Base-by-base conservation (phyloP, 2,113 vertebrate species). In the Platichthys flesus region DNA sequence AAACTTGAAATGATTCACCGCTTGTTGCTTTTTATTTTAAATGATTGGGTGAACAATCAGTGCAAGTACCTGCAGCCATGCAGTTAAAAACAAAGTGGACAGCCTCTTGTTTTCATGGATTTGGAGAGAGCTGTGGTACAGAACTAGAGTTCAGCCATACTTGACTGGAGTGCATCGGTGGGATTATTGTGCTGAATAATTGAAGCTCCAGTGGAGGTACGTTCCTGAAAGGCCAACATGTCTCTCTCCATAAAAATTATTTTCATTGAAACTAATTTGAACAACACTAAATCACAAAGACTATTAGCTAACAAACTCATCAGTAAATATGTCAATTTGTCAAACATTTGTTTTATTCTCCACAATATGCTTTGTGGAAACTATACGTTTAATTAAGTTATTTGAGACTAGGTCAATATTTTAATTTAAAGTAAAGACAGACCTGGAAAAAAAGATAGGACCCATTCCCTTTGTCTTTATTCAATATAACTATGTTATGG, bases 1-100 rank as follows among this genome's bases (percentile, higher is more conserved):
- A 42, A 76, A 71, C 62, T 84, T 68, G 66, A 87, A 83, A 82
- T 82, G 69, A 85, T 79, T 87, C 76, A 86, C 83, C 85, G 80
- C 67, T 70, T 82, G 76, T 64, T 61, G 83, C 69, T 69, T 80
- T 86, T 80, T 71, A 86, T 84, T 82, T 59, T 26, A 80, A 85
- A 85, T 76, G 63, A 80, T 60, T 66, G 68, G 67, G 55, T 68
- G 83, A 73, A 62, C 70, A 84, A 84, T 86, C 73, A 66, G 40
- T 21, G 45, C 42, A 67, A 86, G 74, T 74, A 73, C 49, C 23
- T 75, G 63, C 61, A 67, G 76, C 64, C 70, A 71, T 55, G 65
- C 79, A 71, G 58, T 71, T 71, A 67, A 83, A 83, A 78, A 78
- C 64, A 67, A 78, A 90, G 79, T 76, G 75, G 79, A 35, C 67